Conservation (phyloP, 1,140 invertebrate genomes). For the Saxidomus purpurata region DNA sequence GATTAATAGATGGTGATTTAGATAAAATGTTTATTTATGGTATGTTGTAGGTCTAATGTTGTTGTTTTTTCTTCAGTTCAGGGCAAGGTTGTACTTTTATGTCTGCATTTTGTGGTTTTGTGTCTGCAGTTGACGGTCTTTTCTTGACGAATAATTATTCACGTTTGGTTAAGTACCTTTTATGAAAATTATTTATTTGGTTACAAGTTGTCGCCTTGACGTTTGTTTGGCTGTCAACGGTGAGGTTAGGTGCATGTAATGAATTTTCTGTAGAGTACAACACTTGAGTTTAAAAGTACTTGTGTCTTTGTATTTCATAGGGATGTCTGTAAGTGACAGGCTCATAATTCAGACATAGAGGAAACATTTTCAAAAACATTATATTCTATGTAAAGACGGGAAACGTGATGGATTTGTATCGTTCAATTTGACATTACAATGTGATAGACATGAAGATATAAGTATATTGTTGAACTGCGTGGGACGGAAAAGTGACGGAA, state of each 20-base stretch:
- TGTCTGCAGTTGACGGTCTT: background rate
- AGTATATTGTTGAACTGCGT: no score
- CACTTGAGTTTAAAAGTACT: no score
- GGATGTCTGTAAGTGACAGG: no score
- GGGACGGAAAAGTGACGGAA: background rate
- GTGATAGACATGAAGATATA: no score
- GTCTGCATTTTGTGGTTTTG: background rate
- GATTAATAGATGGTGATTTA: background rate
- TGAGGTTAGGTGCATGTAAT: no score
- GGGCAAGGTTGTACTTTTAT: background rate
- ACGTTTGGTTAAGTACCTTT: background rate
- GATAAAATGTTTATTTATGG: background rate
- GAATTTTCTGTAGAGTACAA: no score
- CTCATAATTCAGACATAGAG: no score
- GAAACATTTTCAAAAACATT: no score
- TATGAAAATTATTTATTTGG: background rate
- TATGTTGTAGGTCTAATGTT: background rate
- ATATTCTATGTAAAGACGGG: no score
- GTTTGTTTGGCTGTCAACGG: background rate
- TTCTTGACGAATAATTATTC: background rate
- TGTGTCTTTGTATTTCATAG: no score
- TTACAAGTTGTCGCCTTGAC: background rate
- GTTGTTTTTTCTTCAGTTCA: background rate
- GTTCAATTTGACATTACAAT: no score
- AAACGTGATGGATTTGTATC: no score